phyloP scores from a whole-genome alignment of 2,113 vertebrate species.

The Pogona vitticeps region DNA sequence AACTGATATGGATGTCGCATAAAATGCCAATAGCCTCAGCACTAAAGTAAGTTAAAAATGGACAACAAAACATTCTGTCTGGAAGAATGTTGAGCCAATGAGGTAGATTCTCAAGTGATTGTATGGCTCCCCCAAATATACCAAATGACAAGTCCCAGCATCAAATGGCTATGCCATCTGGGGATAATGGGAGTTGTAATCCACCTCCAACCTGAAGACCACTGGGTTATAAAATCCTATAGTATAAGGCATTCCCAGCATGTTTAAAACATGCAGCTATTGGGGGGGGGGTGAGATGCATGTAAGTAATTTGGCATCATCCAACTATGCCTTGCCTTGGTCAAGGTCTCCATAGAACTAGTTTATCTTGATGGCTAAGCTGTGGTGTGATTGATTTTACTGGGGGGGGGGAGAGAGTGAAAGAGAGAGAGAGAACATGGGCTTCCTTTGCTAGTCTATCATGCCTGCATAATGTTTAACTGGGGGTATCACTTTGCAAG shows the following conservation, averaged over 20 bases:
- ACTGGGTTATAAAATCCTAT: not conserved
- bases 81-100: no score
- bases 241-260: no score
- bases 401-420: not conserved
- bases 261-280: no score
- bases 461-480: constrained; percentile 29
- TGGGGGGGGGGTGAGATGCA: no score
- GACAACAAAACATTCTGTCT: no score
- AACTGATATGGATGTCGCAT: no score
- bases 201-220: no score
- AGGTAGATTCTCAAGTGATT: not conserved
- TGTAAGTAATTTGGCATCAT: not conserved
- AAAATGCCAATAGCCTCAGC: no score
- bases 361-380: constrained; percentile 27
- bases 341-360: constrained; percentile 23
- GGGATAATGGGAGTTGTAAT: not conserved
- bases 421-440: constrained; percentile 9
- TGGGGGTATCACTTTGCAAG: constrained; percentile 31
- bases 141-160: not conserved
- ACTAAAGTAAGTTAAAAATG: no score
- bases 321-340: constrained; percentile 37
- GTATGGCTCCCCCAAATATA: not conserved
- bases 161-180: not conserved
- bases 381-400: constrained; percentile 20
- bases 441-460: not conserved